Conservation (phyloP, 1,140 invertebrate genomes). For the Phthorimaea operculella region DNA sequence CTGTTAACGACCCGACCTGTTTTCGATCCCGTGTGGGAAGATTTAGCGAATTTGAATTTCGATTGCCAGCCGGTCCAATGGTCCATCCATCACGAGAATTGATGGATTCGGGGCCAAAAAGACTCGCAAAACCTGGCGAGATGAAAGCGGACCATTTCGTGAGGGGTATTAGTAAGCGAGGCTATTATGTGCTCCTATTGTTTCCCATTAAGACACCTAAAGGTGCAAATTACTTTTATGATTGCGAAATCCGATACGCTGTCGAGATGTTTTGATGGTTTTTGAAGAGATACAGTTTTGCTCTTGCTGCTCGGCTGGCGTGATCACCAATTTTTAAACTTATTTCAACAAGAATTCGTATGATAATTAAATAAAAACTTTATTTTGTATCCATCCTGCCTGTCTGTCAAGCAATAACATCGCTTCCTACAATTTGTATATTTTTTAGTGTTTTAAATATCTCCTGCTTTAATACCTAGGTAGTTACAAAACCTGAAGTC, state of each 20-base stretch:
- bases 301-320: too few species aligned
- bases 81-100: slow-evolving; percentile 63
- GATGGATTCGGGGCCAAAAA: slow-evolving; percentile 63
- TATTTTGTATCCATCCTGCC: too few species aligned
- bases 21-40: slow-evolving; percentile 59
- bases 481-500: too few species aligned
- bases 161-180: slow-evolving; percentile 50
- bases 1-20: slow-evolving; percentile 62
- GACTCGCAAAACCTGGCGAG: slow-evolving; percentile 39
- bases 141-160: slow-evolving; percentile 55
- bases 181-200: slow-evolving; percentile 35
- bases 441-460: too few species aligned
- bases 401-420: too few species aligned
- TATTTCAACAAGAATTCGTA: too few species aligned
- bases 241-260: not conserved
- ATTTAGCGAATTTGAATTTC: slow-evolving; percentile 67
- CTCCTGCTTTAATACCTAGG: too few species aligned
- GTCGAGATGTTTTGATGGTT: not conserved
- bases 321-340: too few species aligned
- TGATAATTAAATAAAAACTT: too few species aligned
- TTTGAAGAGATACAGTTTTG: not conserved
- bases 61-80: slow-evolving; percentile 44
- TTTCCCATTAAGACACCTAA: slow-evolving; percentile 12
- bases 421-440: too few species aligned
- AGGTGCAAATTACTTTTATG: slow-evolving; percentile 6